phyloP scores from a whole-genome alignment of 2,113 vertebrate genomes.

The Sialia sialis region DNA sequence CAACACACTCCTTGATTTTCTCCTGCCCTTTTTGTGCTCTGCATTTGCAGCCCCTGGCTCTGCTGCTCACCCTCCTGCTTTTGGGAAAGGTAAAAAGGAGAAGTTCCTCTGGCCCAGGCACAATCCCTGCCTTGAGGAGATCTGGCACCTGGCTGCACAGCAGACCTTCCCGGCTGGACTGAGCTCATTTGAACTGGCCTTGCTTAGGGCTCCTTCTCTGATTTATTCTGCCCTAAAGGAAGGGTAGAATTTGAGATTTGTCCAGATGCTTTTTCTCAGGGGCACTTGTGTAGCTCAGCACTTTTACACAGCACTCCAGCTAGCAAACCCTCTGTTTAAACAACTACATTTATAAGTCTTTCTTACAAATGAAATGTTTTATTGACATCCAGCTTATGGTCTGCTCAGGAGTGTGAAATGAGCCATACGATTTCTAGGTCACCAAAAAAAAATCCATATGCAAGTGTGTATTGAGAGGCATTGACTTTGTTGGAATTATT shows the following conservation, averaged over 20 bases:
- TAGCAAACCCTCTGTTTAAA: conserved; percentile 11
- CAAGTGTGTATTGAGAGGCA: neutral
- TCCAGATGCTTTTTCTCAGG: conserved; percentile 51
- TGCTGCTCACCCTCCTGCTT: neutral
- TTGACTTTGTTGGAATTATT: neutral
- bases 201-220: neutral
- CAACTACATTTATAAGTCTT: neutral
- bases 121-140: neutral
- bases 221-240: neutral
- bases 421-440: neutral
- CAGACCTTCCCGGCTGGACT: neutral
- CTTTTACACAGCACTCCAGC: neutral
- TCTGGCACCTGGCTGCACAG: neutral
- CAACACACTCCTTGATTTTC: neutral
- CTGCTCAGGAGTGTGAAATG: neutral
- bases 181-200: neutral
- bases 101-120: neutral
- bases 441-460: neutral
- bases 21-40: neutral
- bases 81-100: neutral
- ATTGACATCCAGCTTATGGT: neutral
- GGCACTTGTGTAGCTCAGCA: neutral
- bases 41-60: neutral
- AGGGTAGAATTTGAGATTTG: neutral
- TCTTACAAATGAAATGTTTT: neutral